Evolutionary conservation across 2,888 invertebrate genomes (phyloP).

Genomic region (Xanthia togata): DNA sequence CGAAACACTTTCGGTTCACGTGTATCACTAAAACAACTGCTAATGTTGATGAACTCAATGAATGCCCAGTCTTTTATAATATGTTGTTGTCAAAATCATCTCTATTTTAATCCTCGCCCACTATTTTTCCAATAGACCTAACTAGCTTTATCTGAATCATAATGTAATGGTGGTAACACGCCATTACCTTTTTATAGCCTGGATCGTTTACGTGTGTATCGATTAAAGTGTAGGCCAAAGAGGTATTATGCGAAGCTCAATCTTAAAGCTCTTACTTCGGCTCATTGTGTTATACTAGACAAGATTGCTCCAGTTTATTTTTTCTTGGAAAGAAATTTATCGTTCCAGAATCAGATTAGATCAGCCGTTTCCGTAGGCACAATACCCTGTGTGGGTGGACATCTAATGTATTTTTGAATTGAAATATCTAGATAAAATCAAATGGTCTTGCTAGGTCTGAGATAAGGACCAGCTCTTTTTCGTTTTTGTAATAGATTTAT

Average conservation of each 20-base stretch:
- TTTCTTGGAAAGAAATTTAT: constrained; percentile 26
- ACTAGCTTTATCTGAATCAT: constrained; percentile 14
- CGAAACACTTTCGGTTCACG: constrained; percentile 40
- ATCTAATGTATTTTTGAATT: constrained; percentile 25
- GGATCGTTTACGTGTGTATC: constrained; percentile 42
- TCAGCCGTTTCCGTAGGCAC: constrained; percentile 24
- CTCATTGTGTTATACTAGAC: constrained; percentile 28
- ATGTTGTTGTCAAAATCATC: constrained; percentile 11
- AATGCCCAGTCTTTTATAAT: not conserved
- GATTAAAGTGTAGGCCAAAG: constrained; percentile 46
- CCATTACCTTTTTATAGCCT: constrained; percentile 46
- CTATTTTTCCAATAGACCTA: constrained; percentile 7
- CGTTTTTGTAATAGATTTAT: not conserved
- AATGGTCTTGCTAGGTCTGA: not conserved
- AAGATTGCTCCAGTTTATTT: constrained; percentile 32
- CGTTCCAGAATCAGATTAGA: constrained; percentile 36
- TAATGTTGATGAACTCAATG: constrained; percentile 17
- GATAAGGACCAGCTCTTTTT: not conserved
- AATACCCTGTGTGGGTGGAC: not conserved
- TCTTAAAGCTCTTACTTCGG: constrained; percentile 31
- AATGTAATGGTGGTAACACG: constrained; percentile 30
- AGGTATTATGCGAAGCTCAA: constrained; percentile 34
- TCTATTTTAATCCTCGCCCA: constrained; percentile 31
- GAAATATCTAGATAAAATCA: constrained; percentile 19
- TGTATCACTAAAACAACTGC: constrained; percentile 21